phyloP scores from a whole-genome alignment of 2,888 invertebrate species.

The Melolontha melolontha region DNA sequence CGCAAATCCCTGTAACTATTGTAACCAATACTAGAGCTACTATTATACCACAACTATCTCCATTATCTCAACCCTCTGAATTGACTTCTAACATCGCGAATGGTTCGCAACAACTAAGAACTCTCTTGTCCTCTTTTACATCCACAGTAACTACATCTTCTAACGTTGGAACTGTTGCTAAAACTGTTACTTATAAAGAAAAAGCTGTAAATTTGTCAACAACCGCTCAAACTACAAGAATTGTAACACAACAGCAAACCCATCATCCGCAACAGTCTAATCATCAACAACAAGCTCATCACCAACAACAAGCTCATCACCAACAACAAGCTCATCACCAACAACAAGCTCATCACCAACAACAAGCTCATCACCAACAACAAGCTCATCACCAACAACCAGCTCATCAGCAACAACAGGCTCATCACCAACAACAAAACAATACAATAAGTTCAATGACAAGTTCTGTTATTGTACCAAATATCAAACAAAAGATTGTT shows the following conservation, averaged over 20 bases:
- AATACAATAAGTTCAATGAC: conserved; percentile 51
- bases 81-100: conserved; percentile 79
- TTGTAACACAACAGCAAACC: conserved; percentile 46
- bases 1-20: conserved; percentile 53
- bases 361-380: no score
- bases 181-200: conserved; percentile 57
- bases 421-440: conserved; percentile 46
- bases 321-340: no score
- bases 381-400: not conserved
- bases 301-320: no score
- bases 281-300: conserved; percentile 13
- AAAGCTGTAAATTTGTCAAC: conserved; percentile 46
- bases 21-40: conserved; percentile 61
- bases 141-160: conserved; percentile 68
- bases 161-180: conserved; percentile 66
- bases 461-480: conserved; percentile 58
- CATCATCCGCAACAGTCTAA: conserved; percentile 42
- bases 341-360: no score
- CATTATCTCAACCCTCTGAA: conserved; percentile 78
- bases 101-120: conserved; percentile 76
- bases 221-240: conserved; percentile 14
- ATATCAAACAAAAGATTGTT: conserved; percentile 56
- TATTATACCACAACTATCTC: conserved; percentile 76
- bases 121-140: conserved; percentile 75
- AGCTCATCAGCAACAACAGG: conserved; percentile 57